Base-by-base conservation (phyloP, 2,888 invertebrate genomes). In the Pristionchus arcanus region DNA sequence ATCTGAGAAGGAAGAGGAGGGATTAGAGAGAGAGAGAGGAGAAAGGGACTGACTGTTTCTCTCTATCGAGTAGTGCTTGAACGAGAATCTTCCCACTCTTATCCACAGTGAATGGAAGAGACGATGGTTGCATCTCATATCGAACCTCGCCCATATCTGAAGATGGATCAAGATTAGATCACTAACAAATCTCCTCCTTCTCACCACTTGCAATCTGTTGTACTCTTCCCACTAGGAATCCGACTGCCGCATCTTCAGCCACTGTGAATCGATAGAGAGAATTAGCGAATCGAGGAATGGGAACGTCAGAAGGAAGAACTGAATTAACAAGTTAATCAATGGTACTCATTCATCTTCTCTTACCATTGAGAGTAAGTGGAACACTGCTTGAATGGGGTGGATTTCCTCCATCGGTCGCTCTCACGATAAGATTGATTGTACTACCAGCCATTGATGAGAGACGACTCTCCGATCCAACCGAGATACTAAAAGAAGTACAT, bases 21-120 rank as follows among this genome's bases (percentile, higher is more conserved):
- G 42, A 42, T 42, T 37, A 42, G 25, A 77, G 77, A 13, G 68
- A 68, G 42, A 19, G 31, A 34, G 37, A 9, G 71, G 37, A 25
- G 59, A 21, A 55, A 55, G 83, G 91, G 28, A 89, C 88, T 66
- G 37, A 96, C 94, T 97, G 97, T 13, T 97, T 96, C 96, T 98
- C 98, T 53, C 98, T 96, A 95, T 99, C 98, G 89, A 98, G 96
- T 94, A 97, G 97, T 0, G 97, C 97, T 91, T 97, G 97, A 0
- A 98, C 97, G 95, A 97, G 97, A 15, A 98, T 96, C 93, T 97
- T 97, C 0, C 98, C 98, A 2, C 97, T 97, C 81, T 97, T 97
- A 95, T 98, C 98, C 83, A 98, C 96, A 71, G 97, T 97, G 95
- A 98, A 98, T 28, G 94, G 94, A 9, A 94, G 81, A 25, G 91